Conservation (phyloP, 2,113 vertebrate genomes). For the Pseudolaguvia tuberculata region DNA sequence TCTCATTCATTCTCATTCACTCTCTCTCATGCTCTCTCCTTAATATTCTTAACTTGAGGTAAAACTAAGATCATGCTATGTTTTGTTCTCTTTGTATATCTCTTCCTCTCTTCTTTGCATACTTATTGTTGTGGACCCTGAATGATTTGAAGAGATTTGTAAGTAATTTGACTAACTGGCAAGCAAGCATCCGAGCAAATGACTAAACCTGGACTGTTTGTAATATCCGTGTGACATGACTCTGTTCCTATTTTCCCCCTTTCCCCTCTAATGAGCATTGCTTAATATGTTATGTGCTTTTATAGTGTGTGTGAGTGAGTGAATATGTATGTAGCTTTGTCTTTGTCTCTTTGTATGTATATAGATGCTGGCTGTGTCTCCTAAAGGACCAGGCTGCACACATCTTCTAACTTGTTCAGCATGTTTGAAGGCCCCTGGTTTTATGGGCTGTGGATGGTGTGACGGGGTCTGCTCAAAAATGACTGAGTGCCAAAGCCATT, state of each 20-base stretch:
- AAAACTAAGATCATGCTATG: not conserved
- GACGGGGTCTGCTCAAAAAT: slow-evolving; percentile 63
- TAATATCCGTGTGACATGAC: not conserved
- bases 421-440: slow-evolving; percentile 76
- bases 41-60: not conserved
- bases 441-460: slow-evolving; percentile 94
- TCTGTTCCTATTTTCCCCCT: not conserved
- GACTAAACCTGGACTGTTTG: slow-evolving; percentile 5
- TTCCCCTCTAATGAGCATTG: not conserved
- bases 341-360: not conserved
- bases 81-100: slow-evolving; percentile 11
- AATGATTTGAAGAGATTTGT: slow-evolving; percentile 2
- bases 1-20: not conserved
- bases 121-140: not conserved
- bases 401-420: slow-evolving; percentile 80
- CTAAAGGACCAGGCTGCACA: slow-evolving; percentile 80
- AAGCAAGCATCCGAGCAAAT: not conserved
- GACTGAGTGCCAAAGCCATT: slow-evolving; percentile 67
- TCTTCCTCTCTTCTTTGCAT: not conserved
- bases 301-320: not conserved
- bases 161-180: slow-evolving; percentile 10
- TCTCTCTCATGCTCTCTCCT: not conserved
- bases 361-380: slow-evolving; percentile 79
- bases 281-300: not conserved
- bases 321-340: not conserved